Base-by-base conservation (phyloP, 2,797 vertebrate genomes). In the Myotis myotis region DNA sequence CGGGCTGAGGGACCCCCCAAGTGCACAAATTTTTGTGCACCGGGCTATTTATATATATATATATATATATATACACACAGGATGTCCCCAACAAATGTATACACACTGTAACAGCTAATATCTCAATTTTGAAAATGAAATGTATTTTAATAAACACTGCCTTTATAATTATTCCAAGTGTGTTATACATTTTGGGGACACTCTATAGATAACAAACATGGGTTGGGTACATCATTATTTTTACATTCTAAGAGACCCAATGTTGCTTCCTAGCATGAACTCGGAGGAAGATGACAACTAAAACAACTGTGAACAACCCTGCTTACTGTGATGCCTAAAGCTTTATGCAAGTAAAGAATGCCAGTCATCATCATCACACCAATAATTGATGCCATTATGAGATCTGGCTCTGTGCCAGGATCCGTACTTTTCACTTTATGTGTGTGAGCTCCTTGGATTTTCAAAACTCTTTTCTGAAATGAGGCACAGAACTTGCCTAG, bases 351-450 rank as follows among this genome's bases (percentile, higher is more conserved):
- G 33, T 13, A 7, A 44, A 75, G 83, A n/a, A 6, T 0, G 3
- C 8, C 12, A 3, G 68, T 19, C 41, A 0, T n/a, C 62, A 2
- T 64, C 51, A 4, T 36, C 19, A 6, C 23, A 38, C 41, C 10
- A 4, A 3, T 28, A 25, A n/a, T 0, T 5, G 9, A 44, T 7
- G 70, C 22, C 28, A 2, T 47, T 10, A 17, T 3, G n/a, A 49
- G 11, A 5, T 47, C 62, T 70, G 79, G 38, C 66, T 19, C 0
- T 2, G 10, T 7, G 11, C 74, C 38, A 16, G 55, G 22, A 25
- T 17, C 53, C 4, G 2, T 5, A 33, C n/a, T 66, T 23, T 30
- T 6, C 4, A 0, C 2, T 1, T 17, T 0, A 2, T 1, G 3
- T 25, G 47, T 0, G 1, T 20, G 6, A 66, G 28, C 70, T 41